These are phyloP conservation scores for Kryptolebias marmoratus DNA, from an alignment of 2,113 vertebrate genomes.

Conservation along the genomic window DNA sequence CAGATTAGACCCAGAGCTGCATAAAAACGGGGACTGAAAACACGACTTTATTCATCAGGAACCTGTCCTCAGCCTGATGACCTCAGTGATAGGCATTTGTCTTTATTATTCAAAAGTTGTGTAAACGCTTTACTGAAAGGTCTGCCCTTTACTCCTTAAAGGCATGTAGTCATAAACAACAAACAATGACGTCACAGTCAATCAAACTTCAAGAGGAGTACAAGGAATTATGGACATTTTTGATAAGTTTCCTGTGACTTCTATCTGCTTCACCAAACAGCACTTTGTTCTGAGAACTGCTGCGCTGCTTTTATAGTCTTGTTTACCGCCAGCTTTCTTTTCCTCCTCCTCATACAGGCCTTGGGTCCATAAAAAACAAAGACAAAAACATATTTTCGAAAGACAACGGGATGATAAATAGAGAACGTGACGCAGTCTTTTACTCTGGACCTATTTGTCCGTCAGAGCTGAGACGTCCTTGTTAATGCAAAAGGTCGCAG, in stretches of 20 bases:
- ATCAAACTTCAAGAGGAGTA: neutral
- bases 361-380: conserved; percentile 3
- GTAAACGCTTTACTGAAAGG: conserved; percentile 9
- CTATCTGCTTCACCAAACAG: neutral
- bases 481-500: conserved; percentile 50
- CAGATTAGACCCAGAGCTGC: conserved; percentile 14
- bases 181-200: neutral
- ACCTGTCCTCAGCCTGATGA: conserved; percentile 4
- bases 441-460: conserved; percentile 27
- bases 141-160: conserved; percentile 4
- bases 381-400: conserved; percentile 28
- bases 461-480: conserved; percentile 34
- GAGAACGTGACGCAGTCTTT: conserved; percentile 22
- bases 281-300: too few relatives aligned
- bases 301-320: too few relatives aligned
- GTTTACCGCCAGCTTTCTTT: neutral
- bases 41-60: conserved; percentile 17
- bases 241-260: neutral
- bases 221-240: neutral
- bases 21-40: conserved; percentile 48
- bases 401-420: conserved; percentile 26
- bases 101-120: conserved; percentile 6
- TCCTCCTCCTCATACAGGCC: conserved; percentile 17
- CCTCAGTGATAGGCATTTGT: neutral
- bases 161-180: neutral